These are phyloP conservation scores for Cercocebus atys DNA, from an alignment of 2,113 vertebrate genomes.

Conservation along the genomic window DNA sequence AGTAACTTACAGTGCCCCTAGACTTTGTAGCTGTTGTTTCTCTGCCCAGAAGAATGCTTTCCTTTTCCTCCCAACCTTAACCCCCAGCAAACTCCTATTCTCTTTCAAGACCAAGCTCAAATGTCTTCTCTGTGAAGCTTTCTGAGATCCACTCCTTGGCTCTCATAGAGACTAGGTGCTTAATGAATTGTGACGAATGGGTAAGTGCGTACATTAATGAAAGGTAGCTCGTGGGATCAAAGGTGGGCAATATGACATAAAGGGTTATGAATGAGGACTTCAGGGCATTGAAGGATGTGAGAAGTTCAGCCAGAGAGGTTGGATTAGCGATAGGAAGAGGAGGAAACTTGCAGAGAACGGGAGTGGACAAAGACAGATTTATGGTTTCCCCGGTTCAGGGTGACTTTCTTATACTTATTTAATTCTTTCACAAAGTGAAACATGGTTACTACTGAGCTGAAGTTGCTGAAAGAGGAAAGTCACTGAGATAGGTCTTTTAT, in stretches of 20 bases:
- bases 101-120: conserved; percentile 29
- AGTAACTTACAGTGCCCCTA: background rate
- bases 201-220: background rate
- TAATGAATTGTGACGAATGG: background rate
- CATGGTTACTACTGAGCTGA: background rate
- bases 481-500: background rate
- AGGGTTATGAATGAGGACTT: background rate
- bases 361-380: background rate
- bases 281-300: background rate
- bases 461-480: background rate
- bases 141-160: background rate
- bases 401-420: background rate
- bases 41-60: conserved; percentile 2
- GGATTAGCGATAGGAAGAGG: background rate
- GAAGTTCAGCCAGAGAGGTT: background rate
- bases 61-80: background rate
- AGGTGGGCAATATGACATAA: background rate
- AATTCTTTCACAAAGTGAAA: background rate
- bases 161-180: background rate
- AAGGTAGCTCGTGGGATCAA: background rate
- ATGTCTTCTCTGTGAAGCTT: background rate
- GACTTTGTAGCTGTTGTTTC: background rate
- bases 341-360: background rate
- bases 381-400: background rate
- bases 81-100: background rate